Percentiles rank a stretch among this genome's conserved stretches.
Conservation (phyloP, 2,113 vertebrate genomes). For the Ceratotherium simum region DNA sequence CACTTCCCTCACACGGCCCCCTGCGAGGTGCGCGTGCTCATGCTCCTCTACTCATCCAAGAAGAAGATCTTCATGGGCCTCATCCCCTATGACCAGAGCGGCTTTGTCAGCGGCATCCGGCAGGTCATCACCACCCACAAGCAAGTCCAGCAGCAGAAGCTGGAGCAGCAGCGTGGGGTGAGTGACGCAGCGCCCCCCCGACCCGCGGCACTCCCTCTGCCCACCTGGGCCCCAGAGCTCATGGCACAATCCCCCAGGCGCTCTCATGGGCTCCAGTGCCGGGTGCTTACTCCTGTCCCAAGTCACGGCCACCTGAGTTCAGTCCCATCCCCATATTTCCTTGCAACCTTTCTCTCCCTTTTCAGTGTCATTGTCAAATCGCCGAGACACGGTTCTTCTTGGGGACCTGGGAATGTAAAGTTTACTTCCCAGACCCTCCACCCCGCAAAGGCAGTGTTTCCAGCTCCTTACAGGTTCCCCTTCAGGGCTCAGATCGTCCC, state of each 20-base stretch:
- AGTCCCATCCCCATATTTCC: not conserved
- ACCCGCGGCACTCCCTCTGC: fast-evolving
- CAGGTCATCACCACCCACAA: conserved; percentile 99
- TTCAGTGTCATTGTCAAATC: not conserved
- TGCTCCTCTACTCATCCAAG: conserved; percentile 97
- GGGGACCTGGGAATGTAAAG: not conserved
- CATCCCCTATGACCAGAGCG: conserved; percentile 97
- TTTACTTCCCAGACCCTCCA: not conserved
- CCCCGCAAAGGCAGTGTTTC: not conserved
- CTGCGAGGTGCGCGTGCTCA: conserved; percentile 95
- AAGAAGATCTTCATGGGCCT: conserved; percentile 99
- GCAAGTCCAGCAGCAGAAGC: conserved; percentile 95
- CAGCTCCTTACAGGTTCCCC: not conserved
- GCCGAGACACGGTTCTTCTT: not conserved
- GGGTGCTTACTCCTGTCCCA: not conserved
- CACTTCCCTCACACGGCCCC: conserved; percentile 97
- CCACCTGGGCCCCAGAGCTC: conserved; percentile 61
- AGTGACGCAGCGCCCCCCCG: not conserved
- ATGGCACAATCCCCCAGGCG: conserved; percentile 84
- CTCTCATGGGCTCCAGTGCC: conserved; percentile 60
- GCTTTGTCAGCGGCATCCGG: conserved; percentile 96
- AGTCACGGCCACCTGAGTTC: not conserved
- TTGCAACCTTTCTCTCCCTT: not conserved
- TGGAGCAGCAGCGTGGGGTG: conserved; percentile 79
- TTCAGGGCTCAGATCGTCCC: not conserved